Evolutionary conservation across 2,113 vertebrate species (phyloP).

Genomic region (Hippocampus mohnikei): DNA sequence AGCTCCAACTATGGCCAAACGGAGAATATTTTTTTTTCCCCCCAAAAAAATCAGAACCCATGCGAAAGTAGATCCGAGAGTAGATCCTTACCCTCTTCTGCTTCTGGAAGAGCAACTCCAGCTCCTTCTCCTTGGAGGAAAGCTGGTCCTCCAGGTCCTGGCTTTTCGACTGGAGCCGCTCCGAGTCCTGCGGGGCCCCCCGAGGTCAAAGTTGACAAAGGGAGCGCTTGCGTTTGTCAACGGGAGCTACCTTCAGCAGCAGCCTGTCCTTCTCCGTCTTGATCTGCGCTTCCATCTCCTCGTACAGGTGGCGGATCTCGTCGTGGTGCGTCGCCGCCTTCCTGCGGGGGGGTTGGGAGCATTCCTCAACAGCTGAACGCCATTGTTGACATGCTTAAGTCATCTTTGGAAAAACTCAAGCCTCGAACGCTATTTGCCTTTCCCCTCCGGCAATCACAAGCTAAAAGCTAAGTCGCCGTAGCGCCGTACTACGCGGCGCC

Average conservation of each 20-base stretch:
- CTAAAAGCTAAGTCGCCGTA: constrained; percentile 24
- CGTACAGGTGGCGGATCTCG: constrained; percentile 88
- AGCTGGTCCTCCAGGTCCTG: constrained; percentile 81
- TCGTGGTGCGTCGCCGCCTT: constrained; percentile 83
- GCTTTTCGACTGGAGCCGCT: constrained; percentile 77
- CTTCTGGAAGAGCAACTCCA: constrained; percentile 80
- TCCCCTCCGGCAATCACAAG: constrained; percentile 28
- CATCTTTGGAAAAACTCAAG: constrained; percentile 13
- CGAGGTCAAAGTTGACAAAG: constrained; percentile 3
- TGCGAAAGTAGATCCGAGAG: no score
- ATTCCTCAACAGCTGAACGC: constrained; percentile 1
- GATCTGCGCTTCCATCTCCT: constrained; percentile 95
- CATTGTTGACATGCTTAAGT: constrained; percentile 12
- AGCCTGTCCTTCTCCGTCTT: constrained; percentile 84
- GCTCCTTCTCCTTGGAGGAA: constrained; percentile 80
- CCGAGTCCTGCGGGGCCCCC: constrained; percentile 74
- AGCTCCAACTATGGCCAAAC: constrained; percentile 77
- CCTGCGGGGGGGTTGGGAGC: constrained; percentile 63
- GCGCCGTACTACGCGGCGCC: constrained; percentile 27
- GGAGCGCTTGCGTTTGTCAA: neutral
- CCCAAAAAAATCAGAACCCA: neutral
- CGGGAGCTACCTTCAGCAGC: constrained; percentile 73
- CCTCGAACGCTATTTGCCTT: constrained; percentile 41
- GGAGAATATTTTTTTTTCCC: neutral
- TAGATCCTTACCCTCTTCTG: constrained; percentile 75